Conservation (phyloP, 2,888 invertebrate species). For the Agapostemon virescens region DNA sequence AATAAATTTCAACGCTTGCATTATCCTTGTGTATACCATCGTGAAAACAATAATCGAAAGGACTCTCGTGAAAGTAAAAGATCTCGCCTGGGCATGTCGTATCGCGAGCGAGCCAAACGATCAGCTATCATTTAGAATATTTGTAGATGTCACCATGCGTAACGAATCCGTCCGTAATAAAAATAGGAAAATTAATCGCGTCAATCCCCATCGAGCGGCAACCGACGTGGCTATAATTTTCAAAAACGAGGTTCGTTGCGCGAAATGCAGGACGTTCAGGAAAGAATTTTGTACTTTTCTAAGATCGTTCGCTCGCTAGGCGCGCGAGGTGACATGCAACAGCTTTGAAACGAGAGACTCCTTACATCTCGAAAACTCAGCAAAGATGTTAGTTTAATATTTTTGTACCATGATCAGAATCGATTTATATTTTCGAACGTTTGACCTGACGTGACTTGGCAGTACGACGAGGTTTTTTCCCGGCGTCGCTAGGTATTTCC, state of each 20-base stretch:
- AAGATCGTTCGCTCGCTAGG: slow-evolving; percentile 65
- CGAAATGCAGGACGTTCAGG: slow-evolving; percentile 68
- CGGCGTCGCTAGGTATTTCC: slow-evolving; percentile 68
- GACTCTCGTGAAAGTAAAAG: slow-evolving; percentile 32
- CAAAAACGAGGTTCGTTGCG: slow-evolving; percentile 65
- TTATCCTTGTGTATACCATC: slow-evolving; percentile 50
- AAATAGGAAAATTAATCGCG: slow-evolving; percentile 59
- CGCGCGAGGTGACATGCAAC: slow-evolving; percentile 54
- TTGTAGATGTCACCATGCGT: slow-evolving; percentile 56
- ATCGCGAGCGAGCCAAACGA: slow-evolving; percentile 64
- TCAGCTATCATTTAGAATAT: slow-evolving; percentile 70
- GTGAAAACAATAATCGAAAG: slow-evolving; percentile 50
- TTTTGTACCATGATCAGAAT: slow-evolving; percentile 76
- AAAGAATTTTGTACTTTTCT: slow-evolving; percentile 75
- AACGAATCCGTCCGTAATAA: slow-evolving; percentile 56
- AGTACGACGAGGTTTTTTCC: slow-evolving; percentile 75
- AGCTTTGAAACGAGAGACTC: slow-evolving; percentile 45
- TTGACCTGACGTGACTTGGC: slow-evolving; percentile 77
- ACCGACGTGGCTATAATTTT: slow-evolving; percentile 53
- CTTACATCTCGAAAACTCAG: slow-evolving; percentile 54
- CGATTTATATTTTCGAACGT: slow-evolving; percentile 77
- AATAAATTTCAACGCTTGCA: slow-evolving; percentile 43
- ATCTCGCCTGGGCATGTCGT: slow-evolving; percentile 34
- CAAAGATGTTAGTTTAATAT: slow-evolving; percentile 65
- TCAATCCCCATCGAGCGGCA: slow-evolving; percentile 56